phyloP scores from a whole-genome alignment of 2,113 vertebrate genomes.

The Strix uralensis region DNA sequence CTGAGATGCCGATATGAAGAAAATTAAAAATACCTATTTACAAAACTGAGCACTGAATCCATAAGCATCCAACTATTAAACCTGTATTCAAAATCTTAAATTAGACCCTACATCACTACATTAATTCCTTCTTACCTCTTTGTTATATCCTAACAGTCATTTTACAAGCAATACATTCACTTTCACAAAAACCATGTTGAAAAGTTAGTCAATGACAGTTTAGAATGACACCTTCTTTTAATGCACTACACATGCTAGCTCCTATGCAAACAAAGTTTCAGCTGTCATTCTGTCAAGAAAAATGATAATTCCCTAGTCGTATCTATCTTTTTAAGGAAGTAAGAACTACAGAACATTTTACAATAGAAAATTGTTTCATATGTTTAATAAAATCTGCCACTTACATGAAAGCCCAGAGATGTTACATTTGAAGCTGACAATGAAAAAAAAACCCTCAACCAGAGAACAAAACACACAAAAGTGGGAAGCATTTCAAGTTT shows the following conservation, averaged over 20 bases:
- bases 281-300: slow-evolving; percentile 21
- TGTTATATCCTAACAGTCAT: neutral
- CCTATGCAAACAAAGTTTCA: neutral
- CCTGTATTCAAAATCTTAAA: neutral
- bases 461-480: neutral
- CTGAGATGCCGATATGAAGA: neutral
- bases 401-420: neutral
- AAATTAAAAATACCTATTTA: neutral
- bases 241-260: neutral
- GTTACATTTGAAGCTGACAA: neutral
- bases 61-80: neutral
- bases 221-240: neutral
- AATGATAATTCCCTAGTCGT: neutral
- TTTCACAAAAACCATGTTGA: neutral
- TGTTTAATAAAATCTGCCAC: neutral
- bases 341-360: neutral
- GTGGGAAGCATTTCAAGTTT: neutral
- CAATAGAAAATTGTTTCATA: neutral
- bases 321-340: neutral
- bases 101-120: neutral
- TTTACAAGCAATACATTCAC: neutral
- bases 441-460: neutral
- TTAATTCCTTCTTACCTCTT: neutral
- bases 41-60: neutral
- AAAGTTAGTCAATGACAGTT: slow-evolving; percentile 21